Conservation (phyloP, 2,113 vertebrate genomes). For the Campylorhamphus procurvoides region DNA sequence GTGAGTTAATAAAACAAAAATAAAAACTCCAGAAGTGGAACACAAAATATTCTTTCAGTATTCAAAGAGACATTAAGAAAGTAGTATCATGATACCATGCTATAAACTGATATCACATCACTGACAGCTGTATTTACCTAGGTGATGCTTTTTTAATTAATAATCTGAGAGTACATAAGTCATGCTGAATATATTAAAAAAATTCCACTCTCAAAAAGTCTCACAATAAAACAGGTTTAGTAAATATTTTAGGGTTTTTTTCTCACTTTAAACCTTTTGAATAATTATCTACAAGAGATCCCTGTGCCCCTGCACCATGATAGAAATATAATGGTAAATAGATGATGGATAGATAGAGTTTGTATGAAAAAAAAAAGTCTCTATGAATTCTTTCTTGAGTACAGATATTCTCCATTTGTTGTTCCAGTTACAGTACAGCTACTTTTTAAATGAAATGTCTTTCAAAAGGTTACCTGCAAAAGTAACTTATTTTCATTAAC, state of each 20-base stretch:
- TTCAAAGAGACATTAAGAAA: not conserved
- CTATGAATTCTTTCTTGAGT: not conserved
- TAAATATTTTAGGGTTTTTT: not conserved
- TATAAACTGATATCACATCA: not conserved
- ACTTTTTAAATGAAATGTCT: not conserved
- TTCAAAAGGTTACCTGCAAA: not conserved
- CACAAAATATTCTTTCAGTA: not conserved
- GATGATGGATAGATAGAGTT: not conserved
- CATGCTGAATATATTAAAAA: not conserved
- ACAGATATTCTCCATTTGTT: not conserved
- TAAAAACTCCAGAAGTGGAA: not conserved
- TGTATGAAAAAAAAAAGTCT: not conserved
- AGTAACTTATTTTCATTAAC: not conserved
- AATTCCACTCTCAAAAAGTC: not conserved
- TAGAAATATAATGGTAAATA: not conserved
- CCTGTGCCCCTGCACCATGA: not conserved
- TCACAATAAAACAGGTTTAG: not conserved
- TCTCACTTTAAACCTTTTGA: not conserved
- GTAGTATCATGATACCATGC: not conserved
- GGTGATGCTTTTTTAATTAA: not conserved
- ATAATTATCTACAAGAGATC: not conserved
- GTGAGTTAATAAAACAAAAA: not conserved
- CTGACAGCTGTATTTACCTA: not conserved
- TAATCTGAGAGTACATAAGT: not conserved
- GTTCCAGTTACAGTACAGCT: not conserved